A percentile compares a stretch with the other conserved stretches of the same genome.
Conservation (phyloP, 1,140 invertebrate genomes). For the Pararge aegeria region DNA sequence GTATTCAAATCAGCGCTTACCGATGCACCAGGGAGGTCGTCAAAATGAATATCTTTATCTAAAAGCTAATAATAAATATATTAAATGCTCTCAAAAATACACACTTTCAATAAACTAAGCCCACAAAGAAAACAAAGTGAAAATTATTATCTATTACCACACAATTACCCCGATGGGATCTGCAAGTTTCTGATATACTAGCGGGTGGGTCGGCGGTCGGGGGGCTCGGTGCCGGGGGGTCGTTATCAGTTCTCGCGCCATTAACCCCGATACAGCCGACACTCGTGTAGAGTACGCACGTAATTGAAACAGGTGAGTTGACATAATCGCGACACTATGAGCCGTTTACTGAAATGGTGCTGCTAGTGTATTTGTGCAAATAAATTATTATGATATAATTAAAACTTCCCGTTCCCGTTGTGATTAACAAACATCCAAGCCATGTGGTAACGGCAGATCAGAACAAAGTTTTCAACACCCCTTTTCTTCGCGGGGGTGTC, state of each 20-base stretch:
- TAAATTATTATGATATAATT: background rate
- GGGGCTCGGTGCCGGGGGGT: constrained; percentile 12
- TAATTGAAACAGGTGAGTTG: constrained; percentile 29
- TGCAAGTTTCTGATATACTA: constrained; percentile 30
- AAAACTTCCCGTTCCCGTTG: background rate
- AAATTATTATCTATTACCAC: constrained; percentile 26
- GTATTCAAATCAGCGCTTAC: too few species aligned
- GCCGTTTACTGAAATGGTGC: constrained; percentile 5
- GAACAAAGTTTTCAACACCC: too few species aligned
- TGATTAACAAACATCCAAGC: too few species aligned
- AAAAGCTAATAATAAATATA: too few species aligned
- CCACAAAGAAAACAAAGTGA: constrained; percentile 23
- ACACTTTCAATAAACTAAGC: constrained; percentile 9
- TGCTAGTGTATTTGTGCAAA: background rate
- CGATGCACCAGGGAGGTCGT: too few species aligned
- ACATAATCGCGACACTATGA: constrained; percentile 8
- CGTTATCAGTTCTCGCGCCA: constrained; percentile 29
- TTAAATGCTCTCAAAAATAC: background rate
- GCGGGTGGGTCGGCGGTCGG: background rate
- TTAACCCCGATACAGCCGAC: constrained; percentile 27
- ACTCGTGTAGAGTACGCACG: constrained; percentile 23
- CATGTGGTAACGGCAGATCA: too few species aligned
- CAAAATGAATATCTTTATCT: too few species aligned
- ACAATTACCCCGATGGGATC: constrained; percentile 30
- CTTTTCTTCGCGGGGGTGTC: too few species aligned